Base-by-base conservation (phyloP, 2,113 vertebrate genomes). In the Hippocampus zosterae region DNA sequence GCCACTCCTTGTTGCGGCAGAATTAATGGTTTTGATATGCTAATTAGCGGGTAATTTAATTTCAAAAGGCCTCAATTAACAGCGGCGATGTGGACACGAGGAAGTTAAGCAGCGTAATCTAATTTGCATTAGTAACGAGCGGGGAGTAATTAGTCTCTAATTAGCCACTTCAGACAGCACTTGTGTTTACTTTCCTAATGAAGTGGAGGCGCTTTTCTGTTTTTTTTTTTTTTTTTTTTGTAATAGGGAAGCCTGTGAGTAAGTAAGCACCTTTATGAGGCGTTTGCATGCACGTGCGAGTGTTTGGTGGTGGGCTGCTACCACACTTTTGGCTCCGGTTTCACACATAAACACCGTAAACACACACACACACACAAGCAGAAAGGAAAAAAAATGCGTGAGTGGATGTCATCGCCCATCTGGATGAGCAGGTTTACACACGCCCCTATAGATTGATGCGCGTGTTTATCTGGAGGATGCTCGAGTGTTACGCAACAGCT, bases 81-180 rank as follows among this genome's bases (percentile, higher is more conserved):
- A 98, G 95, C 95, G 93, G 93, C 95, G 95, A 97, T 99, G 96
- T 99, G 97, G 97, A 98, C 96, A 98, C 94, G 97, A 96, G 95
- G 95, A 98, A 98, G 96, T 98, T 98, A 98, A 99, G 96, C 95
- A 89, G 95, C 91, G 92, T 99, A 98, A 99, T 99, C 97, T 99
- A 98, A 98, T 99, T 99, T 98, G 97, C 97, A 99, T 99, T 99
- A 97, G 96, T 99, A 98, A 99, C 95, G 97, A 99, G 96, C 96
- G 91, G 95, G 95, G 96, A 97, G 96, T 99, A 98, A 98, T 99
- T 99, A 99, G 96, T 94, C 94, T 95, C 96, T 99, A 99, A 99
- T 99, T 99, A 98, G 96, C 96, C 96, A 97, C 97, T 98, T 98
- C 93, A 98, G 95, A 97, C 93, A 94, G 94, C 96, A 97, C 96